Evolutionary conservation across 2,113 vertebrate genomes (phyloP).

Genomic region (Nannobrachium achirus): DNA sequence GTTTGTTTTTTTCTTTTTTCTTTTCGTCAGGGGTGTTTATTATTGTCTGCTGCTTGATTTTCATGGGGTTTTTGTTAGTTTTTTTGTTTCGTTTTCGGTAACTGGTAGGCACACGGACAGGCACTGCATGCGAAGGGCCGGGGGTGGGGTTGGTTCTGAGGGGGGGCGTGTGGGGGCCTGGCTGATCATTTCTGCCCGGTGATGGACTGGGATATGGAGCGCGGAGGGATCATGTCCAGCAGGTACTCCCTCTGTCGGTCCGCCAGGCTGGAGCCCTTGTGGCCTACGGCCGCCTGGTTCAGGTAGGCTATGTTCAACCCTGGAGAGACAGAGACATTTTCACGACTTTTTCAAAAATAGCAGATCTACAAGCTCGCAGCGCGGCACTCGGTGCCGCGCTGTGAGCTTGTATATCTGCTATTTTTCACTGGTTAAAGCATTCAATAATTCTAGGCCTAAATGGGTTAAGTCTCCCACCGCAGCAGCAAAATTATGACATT

Average conservation of each 20-base stretch:
- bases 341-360: neutral
- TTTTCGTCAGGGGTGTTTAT: slow-evolving; percentile 43
- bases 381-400: too few species aligned
- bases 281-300: slow-evolving; percentile 90
- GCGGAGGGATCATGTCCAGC: slow-evolving; percentile 97
- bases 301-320: slow-evolving; percentile 97
- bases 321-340: slow-evolving; percentile 55
- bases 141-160: slow-evolving; percentile 49
- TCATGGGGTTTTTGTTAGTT: slow-evolving; percentile 66
- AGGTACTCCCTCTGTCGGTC: slow-evolving; percentile 97
- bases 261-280: slow-evolving; percentile 93
- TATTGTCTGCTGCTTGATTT: slow-evolving; percentile 68
- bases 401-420: too few species aligned
- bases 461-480: too few species aligned
- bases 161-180: slow-evolving; percentile 36
- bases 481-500: too few species aligned
- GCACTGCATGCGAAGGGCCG: slow-evolving; percentile 88
- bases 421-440: too few species aligned
- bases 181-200: slow-evolving; percentile 91
- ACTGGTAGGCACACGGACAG: slow-evolving; percentile 89
- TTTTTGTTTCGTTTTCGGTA: slow-evolving; percentile 19
- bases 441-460: too few species aligned
- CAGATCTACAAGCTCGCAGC: too few species aligned
- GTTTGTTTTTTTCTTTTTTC: neutral
- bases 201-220: slow-evolving; percentile 98